Evolutionary conservation across 2,888 invertebrate genomes (phyloP), one percentile per base, ranked within the genome.

Genomic region (Acleris holmiana): DNA sequence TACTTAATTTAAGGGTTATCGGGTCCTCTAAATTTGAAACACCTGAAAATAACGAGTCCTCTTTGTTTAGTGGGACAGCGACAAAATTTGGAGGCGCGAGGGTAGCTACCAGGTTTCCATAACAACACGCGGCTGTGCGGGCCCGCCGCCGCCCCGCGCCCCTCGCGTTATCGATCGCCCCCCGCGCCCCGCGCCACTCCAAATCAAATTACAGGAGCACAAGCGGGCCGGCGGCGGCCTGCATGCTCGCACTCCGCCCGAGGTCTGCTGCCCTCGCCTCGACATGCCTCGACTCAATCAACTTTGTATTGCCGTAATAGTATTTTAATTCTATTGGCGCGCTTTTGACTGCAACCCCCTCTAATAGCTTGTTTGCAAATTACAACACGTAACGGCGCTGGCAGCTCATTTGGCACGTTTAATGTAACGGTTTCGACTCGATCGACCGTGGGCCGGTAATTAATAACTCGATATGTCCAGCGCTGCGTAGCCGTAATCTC

Each of bases 281-380:
- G 75, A 75, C 29, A 29, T 29, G 29, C 55, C 67, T 71, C 72
- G 75, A 75, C 76, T 89, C 88, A 88, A 91, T 91, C 89, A 90
- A 89, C 88, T 86, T 85, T 86, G 86, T 88, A 89, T 88, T 80
- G 86, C 81, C 83, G 84, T 89, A 89, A 89, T 89, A 88, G 89
- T 89, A 91, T 91, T 91, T 91, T 90, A 90, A 91, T 90, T 90
- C 84, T 84, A 88, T 91, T 87, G 85, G 83, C 88, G 85, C 83
- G 87, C 87, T 87, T 89, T 89, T 86, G 82, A 84, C 81, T 83
- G 83, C 78, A 76, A 76, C 79, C 82, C 82, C 80, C 77, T 74
- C 65, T 82, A 81, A 85, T 84, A 78, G 84, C 82, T 85, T 87
- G 88, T 89, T 89, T 87, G 85, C 79, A 82, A 88, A 87, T 87